Base-by-base conservation (phyloP, 2,888 invertebrate species). In the Chrysolina oricalcia region DNA sequence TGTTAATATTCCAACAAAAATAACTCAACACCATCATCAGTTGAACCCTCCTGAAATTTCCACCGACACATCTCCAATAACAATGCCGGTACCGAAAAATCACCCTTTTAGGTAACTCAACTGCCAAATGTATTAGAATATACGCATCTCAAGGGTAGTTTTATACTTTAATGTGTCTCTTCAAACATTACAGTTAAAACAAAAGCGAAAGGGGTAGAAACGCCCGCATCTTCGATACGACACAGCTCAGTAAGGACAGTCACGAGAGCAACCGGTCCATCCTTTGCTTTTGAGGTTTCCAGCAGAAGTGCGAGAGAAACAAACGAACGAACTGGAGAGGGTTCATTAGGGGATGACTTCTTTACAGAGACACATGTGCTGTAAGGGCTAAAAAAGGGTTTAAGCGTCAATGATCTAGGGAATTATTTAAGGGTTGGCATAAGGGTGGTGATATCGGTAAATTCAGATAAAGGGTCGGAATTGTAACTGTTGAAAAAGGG, bases 81-180 rank as follows among this genome's bases (percentile, higher is more conserved):
- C 80, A 82, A 81, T 84, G 83, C 81, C 82, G 50, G 63, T 68
- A 83, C 84, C 83, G 80, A 83, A 84, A 84, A 84, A 83, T 81
- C 82, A 79, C 85, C 84, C 84, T 82, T 77, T 78, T 78, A 80
- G 80, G 80, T 77, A 78, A 75, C 75, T 67, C 75, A 81, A 81
- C 79, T 83, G 84, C 84, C 85, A 82, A 85, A 85, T 83, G 84
- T 86, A 87, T 87, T 87, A 87, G 86, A 86, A 87, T 87, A 85
- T 87, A 87, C 86, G 86, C 85, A 86, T 82, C 87, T 87, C 87
- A 85, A 86, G 87, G 86, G 86, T 84, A 84, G 86, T 87, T 85
- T 83, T 82, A 83, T 85, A 84, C 80, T 84, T 85, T 87, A 86
- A 87, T 87, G 87, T 85, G 85, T 85, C 86, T 87, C 86, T 84